Percentiles rank a stretch among this genome's conserved stretches.
Evolutionary conservation across 2,797 vertebrate genomes (phyloP).

Genomic region (Macrochelys suwanniensis): DNA sequence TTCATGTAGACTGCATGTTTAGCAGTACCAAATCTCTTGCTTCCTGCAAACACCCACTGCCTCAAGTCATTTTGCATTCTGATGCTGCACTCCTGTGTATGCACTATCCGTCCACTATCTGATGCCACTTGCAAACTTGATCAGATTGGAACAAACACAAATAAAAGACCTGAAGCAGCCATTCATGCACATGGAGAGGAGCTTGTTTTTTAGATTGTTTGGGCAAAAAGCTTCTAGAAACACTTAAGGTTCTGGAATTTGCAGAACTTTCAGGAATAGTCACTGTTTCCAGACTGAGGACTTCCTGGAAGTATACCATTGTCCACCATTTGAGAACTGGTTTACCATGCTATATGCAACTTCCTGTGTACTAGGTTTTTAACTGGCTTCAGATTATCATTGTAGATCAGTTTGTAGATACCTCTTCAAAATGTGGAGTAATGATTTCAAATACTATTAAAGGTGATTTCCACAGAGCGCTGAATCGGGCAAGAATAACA

Average conservation of each 20-base stretch:
- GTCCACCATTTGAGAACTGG: not conserved
- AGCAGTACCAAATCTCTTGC: not conserved
- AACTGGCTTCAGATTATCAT: not conserved
- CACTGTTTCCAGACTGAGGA: not conserved
- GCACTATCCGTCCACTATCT: not conserved
- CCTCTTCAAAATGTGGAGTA: not conserved
- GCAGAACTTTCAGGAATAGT: not conserved
- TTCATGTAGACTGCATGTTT: not conserved
- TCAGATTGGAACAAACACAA: not conserved
- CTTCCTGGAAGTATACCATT: not conserved
- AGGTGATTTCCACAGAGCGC: not conserved
- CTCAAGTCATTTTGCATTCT: not conserved
- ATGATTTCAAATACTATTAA: not conserved
- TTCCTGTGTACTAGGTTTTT: too few relatives aligned
- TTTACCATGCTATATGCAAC: too few relatives aligned
- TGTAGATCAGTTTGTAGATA: not conserved
- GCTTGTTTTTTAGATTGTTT: not conserved
- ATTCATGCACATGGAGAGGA: not conserved
- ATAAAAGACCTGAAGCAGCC: not conserved
- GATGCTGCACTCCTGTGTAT: not conserved
- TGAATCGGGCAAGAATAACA: not conserved
- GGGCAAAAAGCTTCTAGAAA: not conserved
- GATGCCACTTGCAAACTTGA: not conserved
- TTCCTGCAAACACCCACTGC: not conserved
- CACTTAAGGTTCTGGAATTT: not conserved